Conservation (phyloP, 1,140 invertebrate species). For the Diprion similis region DNA sequence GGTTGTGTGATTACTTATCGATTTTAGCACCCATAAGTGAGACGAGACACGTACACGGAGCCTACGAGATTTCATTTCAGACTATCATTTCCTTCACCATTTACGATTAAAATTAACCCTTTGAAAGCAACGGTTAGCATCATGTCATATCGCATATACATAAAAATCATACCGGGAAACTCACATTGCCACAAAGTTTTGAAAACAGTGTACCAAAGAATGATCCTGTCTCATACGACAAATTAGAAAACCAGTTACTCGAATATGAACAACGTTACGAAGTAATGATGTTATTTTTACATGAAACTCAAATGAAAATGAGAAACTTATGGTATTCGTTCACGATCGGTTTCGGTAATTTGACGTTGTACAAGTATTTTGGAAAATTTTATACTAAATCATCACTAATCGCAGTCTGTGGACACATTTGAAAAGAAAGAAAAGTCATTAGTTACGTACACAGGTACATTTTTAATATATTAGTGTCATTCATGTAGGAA, state of each 20-base stretch:
- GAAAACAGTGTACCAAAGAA: not conserved
- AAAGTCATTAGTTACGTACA: not conserved
- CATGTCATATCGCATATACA: not conserved
- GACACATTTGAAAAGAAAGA: not conserved
- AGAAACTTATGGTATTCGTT: too few relatives aligned
- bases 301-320: too few relatives aligned
- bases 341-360: too few relatives aligned
- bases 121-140: not conserved
- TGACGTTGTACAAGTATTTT: too few relatives aligned
- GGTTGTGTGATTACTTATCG: not conserved
- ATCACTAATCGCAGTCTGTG: too few relatives aligned
- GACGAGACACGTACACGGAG: not conserved
- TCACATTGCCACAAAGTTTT: not conserved
- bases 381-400: too few relatives aligned
- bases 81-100: not conserved
- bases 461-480: not conserved
- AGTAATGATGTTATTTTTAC: too few relatives aligned
- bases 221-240: not conserved
- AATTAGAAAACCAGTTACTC: too few relatives aligned
- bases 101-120: not conserved
- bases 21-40: constrained; percentile 1
- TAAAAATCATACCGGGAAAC: not conserved
- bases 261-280: too few relatives aligned
- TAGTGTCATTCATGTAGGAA: not conserved
- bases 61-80: not conserved